These are phyloP conservation scores for Myathropa florea DNA, from an alignment of 2,888 invertebrate genomes.

Conservation along the genomic window DNA sequence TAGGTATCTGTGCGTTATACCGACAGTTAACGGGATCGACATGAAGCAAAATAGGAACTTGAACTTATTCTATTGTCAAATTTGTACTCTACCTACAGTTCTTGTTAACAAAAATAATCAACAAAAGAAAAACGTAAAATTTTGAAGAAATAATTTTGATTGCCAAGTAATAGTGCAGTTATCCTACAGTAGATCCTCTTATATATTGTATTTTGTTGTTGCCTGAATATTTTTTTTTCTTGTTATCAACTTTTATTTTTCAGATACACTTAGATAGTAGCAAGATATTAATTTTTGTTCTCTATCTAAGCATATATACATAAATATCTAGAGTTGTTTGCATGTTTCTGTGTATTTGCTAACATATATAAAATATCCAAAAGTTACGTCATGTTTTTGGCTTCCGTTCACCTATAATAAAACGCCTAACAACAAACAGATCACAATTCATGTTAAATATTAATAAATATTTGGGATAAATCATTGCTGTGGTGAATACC, in stretches of 20 bases:
- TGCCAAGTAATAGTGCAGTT: constrained; percentile 46
- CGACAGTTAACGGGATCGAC: constrained; percentile 77
- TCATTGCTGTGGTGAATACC: constrained; percentile 19
- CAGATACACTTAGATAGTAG: constrained; percentile 24
- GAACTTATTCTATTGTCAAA: constrained; percentile 70
- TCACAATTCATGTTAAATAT: constrained; percentile 44
- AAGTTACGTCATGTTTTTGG: constrained; percentile 40
- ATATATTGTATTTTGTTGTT: constrained; percentile 59
- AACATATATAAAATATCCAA: constrained; percentile 49
- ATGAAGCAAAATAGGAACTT: constrained; percentile 81
- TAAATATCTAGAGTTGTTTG: constrained; percentile 42
- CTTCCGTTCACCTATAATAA: constrained; percentile 43
- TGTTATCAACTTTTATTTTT: constrained; percentile 24
- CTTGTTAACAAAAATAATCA: no score
- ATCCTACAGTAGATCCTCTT: constrained; percentile 36
- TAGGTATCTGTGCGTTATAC: constrained; percentile 84
- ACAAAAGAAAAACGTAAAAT: constrained; percentile 31
- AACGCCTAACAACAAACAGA: constrained; percentile 19
- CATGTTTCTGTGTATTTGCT: constrained; percentile 68
- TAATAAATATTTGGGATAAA: constrained; percentile 8
- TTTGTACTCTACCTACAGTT: constrained; percentile 71
- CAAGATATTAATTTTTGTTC: constrained; percentile 14
- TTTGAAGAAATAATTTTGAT: constrained; percentile 23
- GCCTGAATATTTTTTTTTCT: constrained; percentile 51
- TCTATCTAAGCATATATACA: constrained; percentile 27